phyloP scores from a whole-genome alignment of 2,888 invertebrate genomes.

The Drosophila nr. perissopoda region DNA sequence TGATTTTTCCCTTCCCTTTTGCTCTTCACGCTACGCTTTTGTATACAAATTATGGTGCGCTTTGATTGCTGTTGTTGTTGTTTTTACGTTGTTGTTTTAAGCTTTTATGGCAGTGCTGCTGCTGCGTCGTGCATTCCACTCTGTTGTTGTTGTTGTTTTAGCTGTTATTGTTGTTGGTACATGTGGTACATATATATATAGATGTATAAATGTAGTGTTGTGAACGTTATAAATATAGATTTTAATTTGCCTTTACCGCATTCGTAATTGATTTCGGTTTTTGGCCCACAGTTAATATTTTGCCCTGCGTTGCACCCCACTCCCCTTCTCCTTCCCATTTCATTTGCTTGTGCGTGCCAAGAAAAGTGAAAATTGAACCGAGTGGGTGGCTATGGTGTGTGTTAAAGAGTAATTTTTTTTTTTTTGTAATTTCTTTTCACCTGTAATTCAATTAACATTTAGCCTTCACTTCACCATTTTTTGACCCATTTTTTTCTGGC shows the following conservation, averaged over 20 bases:
- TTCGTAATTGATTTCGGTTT: constrained; percentile 64
- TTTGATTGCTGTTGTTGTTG: constrained; percentile 62
- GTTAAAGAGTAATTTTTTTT: neutral
- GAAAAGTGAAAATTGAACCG: constrained; percentile 63
- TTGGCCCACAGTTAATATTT: constrained; percentile 58
- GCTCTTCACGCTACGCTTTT: constrained; percentile 52
- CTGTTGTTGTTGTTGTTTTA: constrained; percentile 28
- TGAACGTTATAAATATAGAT: constrained; percentile 70
- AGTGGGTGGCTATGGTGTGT: constrained; percentile 7
- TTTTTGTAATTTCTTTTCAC: constrained; percentile 17
- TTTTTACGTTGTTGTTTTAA: constrained; percentile 69
- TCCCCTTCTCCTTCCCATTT: neutral
- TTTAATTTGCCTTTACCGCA: constrained; percentile 64
- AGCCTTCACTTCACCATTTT: constrained; percentile 24
- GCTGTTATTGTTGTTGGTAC: constrained; percentile 25
- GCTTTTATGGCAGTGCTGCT: constrained; percentile 66
- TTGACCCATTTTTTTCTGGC: constrained; percentile 55
- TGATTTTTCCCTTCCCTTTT: constrained; percentile 30
- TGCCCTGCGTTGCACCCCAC: constrained; percentile 11
- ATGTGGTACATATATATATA: constrained; percentile 21
- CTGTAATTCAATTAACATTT: constrained; percentile 71
- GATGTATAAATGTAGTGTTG: constrained; percentile 26
- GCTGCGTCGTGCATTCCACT: constrained; percentile 41
- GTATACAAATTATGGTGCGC: constrained; percentile 75
- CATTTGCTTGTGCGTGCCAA: constrained; percentile 34